Base-by-base conservation (phyloP, 2,113 vertebrate genomes). In the Strix uralensis region DNA sequence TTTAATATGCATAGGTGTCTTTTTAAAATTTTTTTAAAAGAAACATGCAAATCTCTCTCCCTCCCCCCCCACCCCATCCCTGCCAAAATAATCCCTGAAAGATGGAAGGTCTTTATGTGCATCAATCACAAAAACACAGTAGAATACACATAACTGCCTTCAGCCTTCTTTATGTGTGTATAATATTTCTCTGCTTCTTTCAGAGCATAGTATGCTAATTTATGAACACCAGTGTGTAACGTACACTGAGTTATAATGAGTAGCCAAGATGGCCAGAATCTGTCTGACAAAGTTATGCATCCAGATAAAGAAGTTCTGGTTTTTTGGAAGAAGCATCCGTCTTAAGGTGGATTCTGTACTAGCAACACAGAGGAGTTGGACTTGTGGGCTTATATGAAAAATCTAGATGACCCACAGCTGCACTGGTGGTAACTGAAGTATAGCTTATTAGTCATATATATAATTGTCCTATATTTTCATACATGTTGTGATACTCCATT, bases 181-280 rank as follows among this genome's bases (percentile, higher is more conserved):
- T 7, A 21, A 70, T 58, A 54, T 75, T 88, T 92, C 30, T 20
- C 5, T 9, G 10, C 34, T 69, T 75, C 30, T 54, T 59, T 80
- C 19, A 46, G 79, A 59, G 4, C 36, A 9, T 22, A 47, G 15
- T n/a, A 20, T 38, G 3, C 40, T 42, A 42, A 42, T 54, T 26
- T 51, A 34, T n/a, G 26, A 79, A 49, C 16, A 61, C 16, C 44
- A 52, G 0, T 20, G 16, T 0, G 0, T 72, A 66, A 27, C 8
- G 11, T 57, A 38, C 20, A 15, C 12, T n/a, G 51, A 54, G 15
- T 88, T 74, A 30, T 2, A 42, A 10, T 6, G 21, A 40, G 7
- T 91, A 42, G 36, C 51, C 58, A 70, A 6, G 44, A 14, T 54
- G 27, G 3, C 25, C n/a, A 81, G 19, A 66, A 81, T 69, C n/a